phyloP scores from a whole-genome alignment of 2,888 invertebrate species.

The Conus canariensis region DNA sequence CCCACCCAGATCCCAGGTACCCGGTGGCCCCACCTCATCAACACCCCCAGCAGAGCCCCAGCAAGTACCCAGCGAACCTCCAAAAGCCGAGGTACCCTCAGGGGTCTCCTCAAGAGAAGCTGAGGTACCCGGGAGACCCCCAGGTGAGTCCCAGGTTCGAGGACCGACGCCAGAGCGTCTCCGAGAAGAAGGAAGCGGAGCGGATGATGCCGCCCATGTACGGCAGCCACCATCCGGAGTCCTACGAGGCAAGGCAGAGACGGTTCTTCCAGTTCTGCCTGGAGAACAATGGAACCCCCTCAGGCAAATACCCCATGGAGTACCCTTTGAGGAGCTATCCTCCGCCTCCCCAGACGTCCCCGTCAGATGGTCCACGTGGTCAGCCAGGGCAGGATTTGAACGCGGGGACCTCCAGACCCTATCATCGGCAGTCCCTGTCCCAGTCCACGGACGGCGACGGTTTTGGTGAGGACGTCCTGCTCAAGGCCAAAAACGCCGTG shows the following conservation, averaged over 20 bases:
- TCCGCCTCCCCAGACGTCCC: conserved; percentile 17
- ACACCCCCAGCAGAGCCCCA: background rate
- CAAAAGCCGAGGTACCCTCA: background rate
- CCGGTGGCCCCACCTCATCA: background rate
- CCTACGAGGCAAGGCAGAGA: background rate
- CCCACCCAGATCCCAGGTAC: background rate
- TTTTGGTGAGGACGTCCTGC: background rate
- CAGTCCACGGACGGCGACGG: too few relatives aligned
- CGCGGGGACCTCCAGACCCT: background rate
- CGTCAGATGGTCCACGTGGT: background rate
- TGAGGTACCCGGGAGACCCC: background rate
- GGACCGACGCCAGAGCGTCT: background rate
- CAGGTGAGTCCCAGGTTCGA: background rate
- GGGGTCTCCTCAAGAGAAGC: background rate
- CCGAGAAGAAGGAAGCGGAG: background rate
- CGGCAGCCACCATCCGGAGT: too few relatives aligned
- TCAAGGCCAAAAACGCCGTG: background rate
- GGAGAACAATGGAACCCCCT: conserved; percentile 10
- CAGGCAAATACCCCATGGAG: conserved; percentile 23
- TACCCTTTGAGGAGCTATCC: conserved; percentile 12
- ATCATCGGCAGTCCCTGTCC: too few relatives aligned
- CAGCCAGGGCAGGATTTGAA: background rate
- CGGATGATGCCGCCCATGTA: background rate
- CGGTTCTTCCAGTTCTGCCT: background rate
- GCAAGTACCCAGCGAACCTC: background rate